These are phyloP conservation scores for Caenorhabditis afra DNA, from an alignment of 2,888 invertebrate species.

Conservation along the genomic window DNA sequence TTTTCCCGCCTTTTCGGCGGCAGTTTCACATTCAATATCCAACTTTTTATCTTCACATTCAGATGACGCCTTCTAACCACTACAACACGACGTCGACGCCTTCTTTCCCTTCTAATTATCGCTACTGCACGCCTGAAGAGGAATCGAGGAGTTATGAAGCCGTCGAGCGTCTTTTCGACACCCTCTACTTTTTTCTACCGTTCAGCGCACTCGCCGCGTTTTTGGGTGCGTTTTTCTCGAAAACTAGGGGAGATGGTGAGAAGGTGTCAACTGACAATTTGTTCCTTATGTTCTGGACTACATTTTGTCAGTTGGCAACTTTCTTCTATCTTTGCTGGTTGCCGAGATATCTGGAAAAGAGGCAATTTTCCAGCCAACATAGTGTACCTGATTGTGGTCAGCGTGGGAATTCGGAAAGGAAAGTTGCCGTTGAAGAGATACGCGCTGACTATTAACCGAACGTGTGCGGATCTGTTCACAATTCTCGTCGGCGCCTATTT, in stretches of 20 bases:
- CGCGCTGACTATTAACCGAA: conserved; percentile 63
- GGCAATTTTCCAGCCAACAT: conserved; percentile 56
- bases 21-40: no score
- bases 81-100: no score
- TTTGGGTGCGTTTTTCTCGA: conserved; percentile 22
- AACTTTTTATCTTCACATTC: no score
- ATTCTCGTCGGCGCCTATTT: conserved; percentile 43
- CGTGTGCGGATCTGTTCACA: conserved; percentile 61
- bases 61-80: no score
- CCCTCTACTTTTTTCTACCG: conserved; percentile 34
- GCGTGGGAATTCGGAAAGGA: conserved; percentile 57
- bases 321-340: no score
- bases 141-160: conserved; percentile 36
- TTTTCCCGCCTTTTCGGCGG: no score
- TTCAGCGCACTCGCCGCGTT: conserved; percentile 33
- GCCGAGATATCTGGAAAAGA: not conserved
- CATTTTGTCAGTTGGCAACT: no score
- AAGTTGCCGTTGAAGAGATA: conserved; percentile 64
- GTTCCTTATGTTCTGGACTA: not conserved
- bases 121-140: conserved; percentile 36
- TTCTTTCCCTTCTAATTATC: conserved; percentile 2
- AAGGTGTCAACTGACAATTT: no score
- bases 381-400: conserved; percentile 52
- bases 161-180: conserved; percentile 34
- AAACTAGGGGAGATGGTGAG: no score